Evolutionary conservation across 2,113 vertebrate genomes (phyloP).

Genomic region (Oceanodroma tethys): DNA sequence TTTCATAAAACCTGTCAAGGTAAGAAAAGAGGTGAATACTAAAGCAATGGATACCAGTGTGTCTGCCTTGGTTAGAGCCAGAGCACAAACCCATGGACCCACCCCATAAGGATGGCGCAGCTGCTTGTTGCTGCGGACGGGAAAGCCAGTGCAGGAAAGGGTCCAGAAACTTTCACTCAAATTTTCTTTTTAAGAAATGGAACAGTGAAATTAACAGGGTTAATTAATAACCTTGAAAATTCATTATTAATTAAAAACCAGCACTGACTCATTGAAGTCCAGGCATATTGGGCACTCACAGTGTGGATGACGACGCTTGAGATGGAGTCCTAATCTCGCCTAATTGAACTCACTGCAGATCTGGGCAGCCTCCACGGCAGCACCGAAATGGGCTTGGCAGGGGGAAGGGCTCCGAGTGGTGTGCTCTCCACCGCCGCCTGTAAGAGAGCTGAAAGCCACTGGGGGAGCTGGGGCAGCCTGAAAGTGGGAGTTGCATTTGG

Average conservation of each 20-base stretch:
- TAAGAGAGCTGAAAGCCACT: not conserved
- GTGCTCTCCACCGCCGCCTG: not conserved
- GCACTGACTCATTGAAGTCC: not conserved
- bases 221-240: constrained; percentile 9
- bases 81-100: not conserved
- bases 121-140: not conserved
- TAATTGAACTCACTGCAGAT: fast-evolving
- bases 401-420: not conserved
- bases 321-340: not conserved
- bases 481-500: not conserved
- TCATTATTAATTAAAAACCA: not conserved
- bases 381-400: not conserved
- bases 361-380: not conserved
- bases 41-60: fast-evolving
- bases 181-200: not conserved
- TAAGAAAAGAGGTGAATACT: not conserved
- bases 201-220: not conserved
- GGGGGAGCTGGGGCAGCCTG: not conserved
- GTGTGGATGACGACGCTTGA: not conserved
- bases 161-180: not conserved
- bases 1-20: constrained; percentile 4
- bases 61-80: not conserved
- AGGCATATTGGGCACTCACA: not conserved
- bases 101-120: fast-evolving
- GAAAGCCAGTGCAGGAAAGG: not conserved